phyloP scores from a whole-genome alignment of 2,797 vertebrate species.

The Graptemys geographica region DNA sequence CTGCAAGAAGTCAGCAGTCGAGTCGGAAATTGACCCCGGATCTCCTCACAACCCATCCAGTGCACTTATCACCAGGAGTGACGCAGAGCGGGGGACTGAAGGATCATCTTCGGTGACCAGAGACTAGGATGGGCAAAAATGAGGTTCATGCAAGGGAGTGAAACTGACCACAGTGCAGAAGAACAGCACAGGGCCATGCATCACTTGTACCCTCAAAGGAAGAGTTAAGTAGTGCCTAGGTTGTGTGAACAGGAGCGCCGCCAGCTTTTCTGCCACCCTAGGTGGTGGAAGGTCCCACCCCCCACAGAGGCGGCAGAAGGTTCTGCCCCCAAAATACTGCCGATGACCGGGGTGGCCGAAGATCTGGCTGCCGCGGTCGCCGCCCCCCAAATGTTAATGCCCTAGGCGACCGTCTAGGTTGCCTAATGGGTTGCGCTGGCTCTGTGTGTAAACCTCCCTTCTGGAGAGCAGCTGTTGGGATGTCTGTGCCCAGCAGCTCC shows the following conservation, averaged over 20 bases:
- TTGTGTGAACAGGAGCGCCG: not conserved
- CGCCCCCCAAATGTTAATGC: too few relatives aligned
- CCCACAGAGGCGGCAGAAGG: too few relatives aligned
- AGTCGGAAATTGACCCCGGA: not conserved
- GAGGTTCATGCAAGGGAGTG: not conserved
- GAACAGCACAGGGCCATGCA: not conserved
- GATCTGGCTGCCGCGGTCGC: too few relatives aligned
- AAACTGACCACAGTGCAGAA: not conserved
- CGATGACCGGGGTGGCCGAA: too few relatives aligned
- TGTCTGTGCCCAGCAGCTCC: not conserved
- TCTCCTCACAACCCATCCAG: not conserved
- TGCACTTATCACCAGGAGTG: not conserved
- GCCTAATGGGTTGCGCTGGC: too few relatives aligned
- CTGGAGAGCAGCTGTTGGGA: not conserved
- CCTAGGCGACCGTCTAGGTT: too few relatives aligned
- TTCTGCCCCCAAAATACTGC: too few relatives aligned
- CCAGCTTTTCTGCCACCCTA: too few relatives aligned
- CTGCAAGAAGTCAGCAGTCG: not conserved
- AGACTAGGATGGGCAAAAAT: not conserved
- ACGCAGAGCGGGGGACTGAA: not conserved
- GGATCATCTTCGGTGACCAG: not conserved
- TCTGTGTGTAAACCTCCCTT: not conserved
- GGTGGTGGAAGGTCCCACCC: too few relatives aligned
- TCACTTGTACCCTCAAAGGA: not conserved
- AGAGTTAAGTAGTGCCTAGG: not conserved